These are phyloP conservation scores for Apodemia duryi DNA, from an alignment of 2,888 invertebrate genomes.

Conservation along the genomic window DNA sequence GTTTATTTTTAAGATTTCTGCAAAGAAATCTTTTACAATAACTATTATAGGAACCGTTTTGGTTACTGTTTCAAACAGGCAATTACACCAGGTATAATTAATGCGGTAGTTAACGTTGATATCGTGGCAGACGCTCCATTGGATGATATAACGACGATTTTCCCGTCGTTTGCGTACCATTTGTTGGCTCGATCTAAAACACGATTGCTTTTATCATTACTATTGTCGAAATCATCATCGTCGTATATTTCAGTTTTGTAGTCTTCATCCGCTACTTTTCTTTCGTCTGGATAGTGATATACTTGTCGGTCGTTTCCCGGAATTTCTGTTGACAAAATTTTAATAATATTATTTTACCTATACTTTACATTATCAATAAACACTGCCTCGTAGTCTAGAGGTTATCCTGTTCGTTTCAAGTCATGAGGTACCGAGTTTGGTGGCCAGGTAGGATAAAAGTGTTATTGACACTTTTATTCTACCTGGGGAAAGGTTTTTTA, in stretches of 20 bases:
- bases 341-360: too few species aligned
- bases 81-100: slow-evolving; percentile 7
- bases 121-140: slow-evolving; percentile 40
- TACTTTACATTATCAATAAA: too few species aligned
- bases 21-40: not conserved
- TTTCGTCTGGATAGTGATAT: slow-evolving; percentile 64
- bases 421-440: too few species aligned
- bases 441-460: too few species aligned
- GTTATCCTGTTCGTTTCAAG: too few species aligned
- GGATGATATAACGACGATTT: slow-evolving; percentile 46
- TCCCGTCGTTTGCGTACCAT: slow-evolving; percentile 72
- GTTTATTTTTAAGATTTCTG: not conserved
- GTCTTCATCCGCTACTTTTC: slow-evolving; percentile 61
- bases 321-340: slow-evolving; percentile 54
- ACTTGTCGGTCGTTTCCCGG: slow-evolving; percentile 71
- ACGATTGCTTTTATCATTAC: slow-evolving; percentile 61
- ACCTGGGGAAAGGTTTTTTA: too few species aligned
- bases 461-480: too few species aligned
- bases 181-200: slow-evolving; percentile 73
- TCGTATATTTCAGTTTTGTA: slow-evolving; percentile 66
- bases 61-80: slow-evolving; percentile 1
- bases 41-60: not conserved
- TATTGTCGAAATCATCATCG: slow-evolving; percentile 49
- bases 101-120: slow-evolving; percentile 35
- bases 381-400: too few species aligned